Evolutionary conservation across 2,888 invertebrate genomes (phyloP).

Genomic region (Scaptomyza parva): DNA sequence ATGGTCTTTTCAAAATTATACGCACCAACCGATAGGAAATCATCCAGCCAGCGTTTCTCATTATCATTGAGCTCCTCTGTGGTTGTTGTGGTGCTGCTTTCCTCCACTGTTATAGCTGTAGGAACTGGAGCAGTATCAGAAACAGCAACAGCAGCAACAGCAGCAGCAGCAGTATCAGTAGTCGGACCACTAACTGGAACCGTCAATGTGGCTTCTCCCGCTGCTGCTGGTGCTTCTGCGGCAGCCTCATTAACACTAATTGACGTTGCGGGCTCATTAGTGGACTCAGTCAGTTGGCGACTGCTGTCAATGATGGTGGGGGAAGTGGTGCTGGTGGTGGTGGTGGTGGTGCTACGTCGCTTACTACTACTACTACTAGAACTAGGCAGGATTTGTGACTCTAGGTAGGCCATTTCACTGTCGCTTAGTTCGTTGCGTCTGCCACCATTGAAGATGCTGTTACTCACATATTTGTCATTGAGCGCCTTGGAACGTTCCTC

Average conservation of each 20-base stretch:
- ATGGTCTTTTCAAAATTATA: conserved; percentile 79
- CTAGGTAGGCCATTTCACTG: conserved; percentile 81
- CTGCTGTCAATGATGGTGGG: conserved; percentile 31
- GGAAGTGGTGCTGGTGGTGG: conserved; percentile 1
- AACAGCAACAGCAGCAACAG: too few species aligned
- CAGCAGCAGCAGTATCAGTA: neutral
- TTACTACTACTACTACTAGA: conserved; percentile 16
- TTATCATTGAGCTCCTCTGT: conserved; percentile 75
- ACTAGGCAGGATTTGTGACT: conserved; percentile 80
- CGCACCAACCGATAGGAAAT: conserved; percentile 82
- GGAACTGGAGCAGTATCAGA: neutral
- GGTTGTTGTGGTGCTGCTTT: conserved; percentile 7
- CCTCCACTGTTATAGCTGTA: neutral
- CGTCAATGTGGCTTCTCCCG: conserved; percentile 27
- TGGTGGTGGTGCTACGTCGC: conserved; percentile 21
- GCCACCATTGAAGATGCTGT: conserved; percentile 82
- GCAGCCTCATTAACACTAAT: conserved; percentile 67
- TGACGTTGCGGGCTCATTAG: conserved; percentile 66
- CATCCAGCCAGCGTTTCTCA: conserved; percentile 83
- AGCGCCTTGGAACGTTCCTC: conserved; percentile 61
- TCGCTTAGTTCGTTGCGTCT: conserved; percentile 80
- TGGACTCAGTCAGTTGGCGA: conserved; percentile 28
- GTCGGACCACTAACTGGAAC: neutral
- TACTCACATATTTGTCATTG: conserved; percentile 82
- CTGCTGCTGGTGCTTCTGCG: conserved; percentile 35